These are phyloP conservation scores for Eucera pruinosa DNA, from an alignment of 2,888 invertebrate genomes.

Conservation along the genomic window DNA sequence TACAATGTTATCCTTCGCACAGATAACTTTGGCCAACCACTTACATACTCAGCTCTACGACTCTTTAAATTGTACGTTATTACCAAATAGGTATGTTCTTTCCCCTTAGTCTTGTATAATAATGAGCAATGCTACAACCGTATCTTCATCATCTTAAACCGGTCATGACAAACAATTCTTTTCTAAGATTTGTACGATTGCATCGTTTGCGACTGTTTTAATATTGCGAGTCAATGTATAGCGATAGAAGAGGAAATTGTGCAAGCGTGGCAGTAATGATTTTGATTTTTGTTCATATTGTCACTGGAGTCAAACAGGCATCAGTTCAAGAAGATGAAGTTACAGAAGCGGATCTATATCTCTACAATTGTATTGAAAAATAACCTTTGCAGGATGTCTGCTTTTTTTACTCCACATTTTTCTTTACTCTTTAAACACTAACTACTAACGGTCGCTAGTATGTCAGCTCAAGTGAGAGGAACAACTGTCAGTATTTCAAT, in stretches of 20 bases:
- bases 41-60: constrained; percentile 59
- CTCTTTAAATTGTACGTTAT: constrained; percentile 58
- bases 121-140: constrained; percentile 75
- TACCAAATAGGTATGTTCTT: constrained; percentile 63
- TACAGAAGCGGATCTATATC: constrained; percentile 71
- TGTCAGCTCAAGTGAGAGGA: constrained; percentile 69
- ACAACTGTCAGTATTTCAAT: constrained; percentile 66
- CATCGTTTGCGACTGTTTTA: background rate
- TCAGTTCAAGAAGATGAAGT: constrained; percentile 64
- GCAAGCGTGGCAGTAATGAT: constrained; percentile 16
- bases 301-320: constrained; percentile 2
- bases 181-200: constrained; percentile 1
- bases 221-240: background rate
- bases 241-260: constrained; percentile 8
- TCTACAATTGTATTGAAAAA: constrained; percentile 78
- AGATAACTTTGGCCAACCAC: constrained; percentile 70
- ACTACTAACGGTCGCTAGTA: constrained; percentile 70
- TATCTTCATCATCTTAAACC: constrained; percentile 63
- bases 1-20: constrained; percentile 58
- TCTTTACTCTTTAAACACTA: constrained; percentile 66
- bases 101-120: constrained; percentile 72
- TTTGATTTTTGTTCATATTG: constrained; percentile 47
- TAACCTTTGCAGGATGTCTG: constrained; percentile 74
- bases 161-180: background rate
- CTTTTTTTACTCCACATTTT: constrained; percentile 42